These are phyloP conservation scores for Syngnathoides biaculeatus DNA, from an alignment of 2,113 vertebrate species.

Conservation along the genomic window DNA sequence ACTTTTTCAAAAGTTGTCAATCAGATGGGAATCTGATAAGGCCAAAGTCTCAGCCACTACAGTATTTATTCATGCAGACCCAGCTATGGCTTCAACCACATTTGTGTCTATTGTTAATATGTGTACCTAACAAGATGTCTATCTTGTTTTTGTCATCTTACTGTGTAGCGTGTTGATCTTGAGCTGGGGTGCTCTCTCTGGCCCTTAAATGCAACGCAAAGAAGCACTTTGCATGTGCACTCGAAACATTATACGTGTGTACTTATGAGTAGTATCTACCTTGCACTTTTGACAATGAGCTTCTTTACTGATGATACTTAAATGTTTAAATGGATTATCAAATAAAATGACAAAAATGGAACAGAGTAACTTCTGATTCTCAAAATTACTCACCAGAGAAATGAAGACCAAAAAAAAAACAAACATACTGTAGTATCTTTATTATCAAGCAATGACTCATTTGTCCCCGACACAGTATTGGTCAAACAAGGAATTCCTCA, in stretches of 20 bases:
- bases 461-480: slow-evolving; percentile 10
- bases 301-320: slow-evolving; percentile 20
- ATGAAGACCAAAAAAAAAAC: slow-evolving; percentile 11
- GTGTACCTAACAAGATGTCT: slow-evolving; percentile 14
- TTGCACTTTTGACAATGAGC: slow-evolving; percentile 17
- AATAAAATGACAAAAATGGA: slow-evolving; percentile 42
- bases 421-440: slow-evolving; percentile 52
- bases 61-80: slow-evolving; percentile 12
- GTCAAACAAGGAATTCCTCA: background rate
- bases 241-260: slow-evolving; percentile 7
- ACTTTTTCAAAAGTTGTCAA: slow-evolving; percentile 57
- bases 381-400: background rate
- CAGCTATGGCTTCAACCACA: slow-evolving; percentile 30
- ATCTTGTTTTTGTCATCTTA: slow-evolving; percentile 10
- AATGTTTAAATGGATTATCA: slow-evolving; percentile 28
- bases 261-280: slow-evolving; percentile 27
- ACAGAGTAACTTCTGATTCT: background rate
- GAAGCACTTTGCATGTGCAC: slow-evolving; percentile 26
- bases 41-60: slow-evolving; percentile 54
- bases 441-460: slow-evolving; percentile 38
- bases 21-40: slow-evolving; percentile 75
- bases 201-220: slow-evolving; percentile 17
- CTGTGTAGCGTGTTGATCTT: slow-evolving; percentile 33
- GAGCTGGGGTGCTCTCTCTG: slow-evolving; percentile 24
- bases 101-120: slow-evolving; percentile 7